Base-by-base conservation (phyloP, 2,797 vertebrate species). In the Myotis planiceps region DNA sequence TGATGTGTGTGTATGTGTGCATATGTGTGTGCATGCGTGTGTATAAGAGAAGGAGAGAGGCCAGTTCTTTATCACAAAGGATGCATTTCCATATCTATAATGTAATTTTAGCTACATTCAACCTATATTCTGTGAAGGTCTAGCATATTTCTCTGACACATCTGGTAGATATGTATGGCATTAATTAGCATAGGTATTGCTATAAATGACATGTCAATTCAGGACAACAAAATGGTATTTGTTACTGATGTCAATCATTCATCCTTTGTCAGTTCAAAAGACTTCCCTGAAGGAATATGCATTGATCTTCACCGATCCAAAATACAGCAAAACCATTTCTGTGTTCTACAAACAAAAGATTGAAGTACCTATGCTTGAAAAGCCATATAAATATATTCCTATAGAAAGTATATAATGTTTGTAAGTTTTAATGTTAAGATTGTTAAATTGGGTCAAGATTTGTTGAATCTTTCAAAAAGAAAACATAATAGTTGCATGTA, bases 271-370 rank as follows among this genome's bases (percentile, higher is more conserved):
- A 95, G 96, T 98, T 98, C 94, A 97, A 98, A 98, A 98, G 96
- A 18, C 95, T 97, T 97, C 97, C 97, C 97, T 97, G 90, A 97
- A 98, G 97, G 96, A 98, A 97, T 97, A 96, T 97, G 85, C 97
- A 97, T 97, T 98, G 97, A 98, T 98, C 98, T 98, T 76, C 97
- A 95, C 93, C 96, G 97, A 98, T 92, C 96, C 94, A 97, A 98
- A 98, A 98, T 98, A 97, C 95, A 97, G 94, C 83, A 98, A 96
- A 98, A 98, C 91, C 63, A 93, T 90, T 97, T 96, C 97, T 98
- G 85, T 98, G 95, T 97, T 97, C 96, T 97, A 86, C 94, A 98
- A 97, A 98, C 97, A 90, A 97, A 97, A 97, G 95, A 49, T 78
- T 92, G 95, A 98, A 92, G 39, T 84, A 47, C 76, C 25, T 89